Percentiles rank a stretch among this genome's conserved stretches.
Evolutionary conservation across 2,888 invertebrate species (phyloP).

Genomic region (Sericinus montela): DNA sequence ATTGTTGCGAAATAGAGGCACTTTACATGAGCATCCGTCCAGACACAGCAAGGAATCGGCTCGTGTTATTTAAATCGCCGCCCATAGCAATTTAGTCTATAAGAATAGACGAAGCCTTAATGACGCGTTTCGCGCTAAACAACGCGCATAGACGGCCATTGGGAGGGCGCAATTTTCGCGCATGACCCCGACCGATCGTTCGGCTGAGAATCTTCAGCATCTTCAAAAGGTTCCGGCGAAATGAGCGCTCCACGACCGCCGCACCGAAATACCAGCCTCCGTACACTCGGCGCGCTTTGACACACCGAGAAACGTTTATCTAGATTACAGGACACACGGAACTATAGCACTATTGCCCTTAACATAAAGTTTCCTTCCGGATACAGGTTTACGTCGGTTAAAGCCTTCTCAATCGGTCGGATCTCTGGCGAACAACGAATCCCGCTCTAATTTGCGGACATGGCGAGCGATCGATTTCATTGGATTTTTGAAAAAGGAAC

Average conservation of each 20-base stretch:
- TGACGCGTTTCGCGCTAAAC: conserved; percentile 34
- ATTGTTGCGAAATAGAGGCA: too few species aligned
- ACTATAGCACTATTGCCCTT: too few species aligned
- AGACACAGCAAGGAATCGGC: not conserved
- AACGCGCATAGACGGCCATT: conserved; percentile 46
- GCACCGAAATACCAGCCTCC: conserved; percentile 62
- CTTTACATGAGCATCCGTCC: too few species aligned
- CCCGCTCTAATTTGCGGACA: conserved; percentile 77
- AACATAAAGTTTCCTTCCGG: too few species aligned
- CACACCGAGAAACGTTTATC: conserved; percentile 49
- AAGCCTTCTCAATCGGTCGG: conserved; percentile 29
- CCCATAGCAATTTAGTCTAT: not conserved
- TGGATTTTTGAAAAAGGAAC: conserved; percentile 74
- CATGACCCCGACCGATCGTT: conserved; percentile 40
- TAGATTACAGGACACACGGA: conserved; percentile 45
- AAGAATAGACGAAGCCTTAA: conserved; percentile 22
- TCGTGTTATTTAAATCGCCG: not conserved
- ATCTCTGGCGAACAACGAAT: conserved; percentile 71
- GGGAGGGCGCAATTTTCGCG: conserved; percentile 55
- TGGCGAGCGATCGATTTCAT: conserved; percentile 77
- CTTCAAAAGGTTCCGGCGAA: conserved; percentile 47
- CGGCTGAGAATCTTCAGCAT: conserved; percentile 28
- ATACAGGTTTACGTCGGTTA: conserved; percentile 31
- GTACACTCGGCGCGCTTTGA: conserved; percentile 63
- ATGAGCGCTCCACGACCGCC: conserved; percentile 52